Base-by-base conservation (phyloP, 1,140 invertebrate genomes). In the Trichonephila inaurata region DNA sequence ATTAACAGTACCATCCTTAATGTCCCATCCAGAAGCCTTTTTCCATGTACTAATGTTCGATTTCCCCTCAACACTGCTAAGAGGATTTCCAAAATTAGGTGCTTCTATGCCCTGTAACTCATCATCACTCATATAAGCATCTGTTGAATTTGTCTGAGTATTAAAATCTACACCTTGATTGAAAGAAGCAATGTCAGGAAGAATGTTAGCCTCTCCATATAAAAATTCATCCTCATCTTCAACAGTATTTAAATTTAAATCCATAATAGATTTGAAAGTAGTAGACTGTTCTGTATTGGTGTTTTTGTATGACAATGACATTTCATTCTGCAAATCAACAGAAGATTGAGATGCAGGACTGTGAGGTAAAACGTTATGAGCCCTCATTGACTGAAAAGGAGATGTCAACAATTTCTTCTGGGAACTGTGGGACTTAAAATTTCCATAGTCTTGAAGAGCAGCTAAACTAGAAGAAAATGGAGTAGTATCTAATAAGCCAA, bases 171-270 rank as follows among this genome's bases (percentile, higher is more conserved):
- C 28, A 33, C 3, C 33, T 77, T 77, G 24, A 28, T 77, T 33
- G 24, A 40, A 33, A 40, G 18, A 33, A 40, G 19, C 12, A 14
- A 10, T 58, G 18, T 24, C 44, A 28, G 89, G 69, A 28, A 81
- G 14, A 16, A 19, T 10, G 58, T 66, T 69, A n/a, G 92, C 82
- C 58, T 89, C 92, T 64, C 92, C 92, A 89, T 93, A 93, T 40
- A 93, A 82, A 93, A 86, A 93, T 28, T 82, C 86, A 82, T 93
- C 92, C 72, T 93, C 92, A 51, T 93, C 92, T 51, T 93, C 92
- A 81, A 93, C 85, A 18, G 82, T 72, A 18, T 51, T 58, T 24
- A 89, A 72, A 58, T 92, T 92, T 33, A 92, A 66, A 33, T 87
- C 62, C n/a, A 24, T 44, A 1, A 66, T 4, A 62, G 92, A 60